phyloP scores from a whole-genome alignment of 2,888 invertebrate genomes.

The Nemurella pictetii region DNA sequence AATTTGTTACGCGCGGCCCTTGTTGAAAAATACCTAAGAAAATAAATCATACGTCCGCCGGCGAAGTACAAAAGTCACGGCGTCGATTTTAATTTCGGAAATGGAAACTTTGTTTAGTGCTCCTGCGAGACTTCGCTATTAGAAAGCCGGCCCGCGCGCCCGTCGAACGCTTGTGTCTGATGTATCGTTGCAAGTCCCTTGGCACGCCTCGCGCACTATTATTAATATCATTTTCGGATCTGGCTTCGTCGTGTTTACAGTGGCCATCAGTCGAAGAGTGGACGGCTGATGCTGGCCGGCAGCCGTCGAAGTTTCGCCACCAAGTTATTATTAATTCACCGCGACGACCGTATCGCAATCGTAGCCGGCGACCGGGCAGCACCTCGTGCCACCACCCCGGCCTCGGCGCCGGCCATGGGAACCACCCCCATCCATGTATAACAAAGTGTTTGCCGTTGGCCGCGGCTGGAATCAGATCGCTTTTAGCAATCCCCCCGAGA shows the following conservation, averaged over 20 bases:
- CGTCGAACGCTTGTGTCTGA: neutral
- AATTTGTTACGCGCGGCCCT: constrained; percentile 17
- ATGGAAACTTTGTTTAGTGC: constrained; percentile 2
- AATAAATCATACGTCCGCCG: neutral
- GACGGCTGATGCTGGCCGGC: neutral
- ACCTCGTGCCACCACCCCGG: neutral
- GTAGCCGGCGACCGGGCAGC: neutral
- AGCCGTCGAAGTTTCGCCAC: neutral
- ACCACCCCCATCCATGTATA: neutral
- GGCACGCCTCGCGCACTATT: neutral
- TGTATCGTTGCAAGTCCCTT: neutral
- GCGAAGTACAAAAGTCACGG: neutral
- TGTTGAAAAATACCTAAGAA: neutral
- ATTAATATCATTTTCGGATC: neutral
- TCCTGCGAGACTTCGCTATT: neutral
- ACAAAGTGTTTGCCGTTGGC: constrained; percentile 7
- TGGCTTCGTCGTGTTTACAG: neutral
- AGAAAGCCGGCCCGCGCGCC: neutral
- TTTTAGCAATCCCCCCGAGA: constrained; percentile 19
- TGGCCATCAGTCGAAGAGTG: neutral
- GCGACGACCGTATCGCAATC: neutral
- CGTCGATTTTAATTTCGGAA: constrained; percentile 3
- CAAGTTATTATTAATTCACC: neutral
- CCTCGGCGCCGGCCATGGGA: neutral
- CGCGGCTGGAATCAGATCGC: constrained; percentile 16